Evolutionary conservation across 64 coral and sea anemone species (phyloP), one percentile per base, ranked within the genome.

Genomic region (Montipora sp.): DNA sequence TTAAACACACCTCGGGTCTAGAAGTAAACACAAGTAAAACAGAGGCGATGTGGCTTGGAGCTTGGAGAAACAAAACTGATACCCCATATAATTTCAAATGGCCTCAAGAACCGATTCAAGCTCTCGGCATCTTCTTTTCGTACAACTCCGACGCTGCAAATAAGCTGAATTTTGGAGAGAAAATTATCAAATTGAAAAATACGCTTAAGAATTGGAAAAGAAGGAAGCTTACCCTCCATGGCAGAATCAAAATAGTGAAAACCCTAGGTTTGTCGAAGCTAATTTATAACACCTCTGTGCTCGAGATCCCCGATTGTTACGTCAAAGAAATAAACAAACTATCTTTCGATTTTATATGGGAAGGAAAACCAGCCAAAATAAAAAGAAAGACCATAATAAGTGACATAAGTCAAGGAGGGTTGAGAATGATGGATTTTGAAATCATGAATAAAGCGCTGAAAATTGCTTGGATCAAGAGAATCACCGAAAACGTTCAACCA

Each of bases 281-380:
- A 73, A 73, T 73, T 73, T 9, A 22, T 73, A 73, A 73, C 19
- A 73, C 70, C 70, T 73, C 15, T 20, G 70, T 73, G 70, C n/a
- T 73, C 0, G n/a, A n/a, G n/a, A n/a, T n/a, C n/a, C n/a, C n/a
- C n/a, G n/a, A 73, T 73, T 73, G 8, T 23, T 73, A 73, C 18
- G 70, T 73, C 15, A 73, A 73, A 73, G 70, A 73, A 20, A 73
- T 73, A n/a, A 73, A 73, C 70, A 27, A 27, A 27, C 27, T 55
- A 55, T 7, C 51, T 55, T 55, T 55, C 51, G 9, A 55, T 55
- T 55, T 10, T 55, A 55, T 48, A 75, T 75, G 73, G 73, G 73
- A 75, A 75, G 36, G 27, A 75, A 75, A 75, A 24, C 22, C 24
- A 10, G 9, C 51, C 51, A 45, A 75, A 75, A 75, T 45, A 10